phyloP scores from a whole-genome alignment of 2,113 vertebrate species.

The Tiliqua scincoides region DNA sequence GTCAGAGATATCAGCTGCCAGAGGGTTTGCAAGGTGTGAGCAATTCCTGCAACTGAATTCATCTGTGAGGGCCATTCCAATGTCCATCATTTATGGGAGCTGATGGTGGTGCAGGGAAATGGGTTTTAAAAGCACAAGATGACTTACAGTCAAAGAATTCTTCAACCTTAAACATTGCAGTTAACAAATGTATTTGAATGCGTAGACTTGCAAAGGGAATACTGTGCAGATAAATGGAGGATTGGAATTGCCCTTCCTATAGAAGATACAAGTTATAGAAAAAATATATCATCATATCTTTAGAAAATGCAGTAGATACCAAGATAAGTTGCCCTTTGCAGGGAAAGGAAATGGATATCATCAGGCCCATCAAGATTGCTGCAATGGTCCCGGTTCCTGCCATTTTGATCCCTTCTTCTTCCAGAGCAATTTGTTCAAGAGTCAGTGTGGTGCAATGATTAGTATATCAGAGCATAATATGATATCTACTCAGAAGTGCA shows the following conservation, averaged over 20 bases:
- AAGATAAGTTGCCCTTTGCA: not conserved
- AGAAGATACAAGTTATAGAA: not conserved
- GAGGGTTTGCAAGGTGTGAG: conserved; percentile 26
- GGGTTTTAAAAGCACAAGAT: conserved; percentile 39
- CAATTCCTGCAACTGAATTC: conserved; percentile 39
- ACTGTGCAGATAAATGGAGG: not conserved
- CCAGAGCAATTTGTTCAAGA: not conserved
- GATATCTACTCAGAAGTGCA: too few species aligned
- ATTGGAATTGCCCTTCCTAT: conserved; percentile 22
- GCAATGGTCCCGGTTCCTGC: not conserved
- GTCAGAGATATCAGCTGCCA: conserved; percentile 42
- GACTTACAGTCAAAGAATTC: conserved; percentile 47
- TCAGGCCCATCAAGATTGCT: not conserved
- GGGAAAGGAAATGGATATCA: not conserved
- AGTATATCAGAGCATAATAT: too few species aligned
- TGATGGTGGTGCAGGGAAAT: conserved; percentile 26
- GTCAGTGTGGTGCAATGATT: not conserved
- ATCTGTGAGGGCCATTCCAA: conserved; percentile 30
- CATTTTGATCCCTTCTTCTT: not conserved
- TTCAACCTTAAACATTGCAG: conserved; percentile 23
- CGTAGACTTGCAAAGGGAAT: not conserved
- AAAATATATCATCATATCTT: not conserved
- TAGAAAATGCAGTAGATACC: not conserved
- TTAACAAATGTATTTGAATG: conserved; percentile 12
- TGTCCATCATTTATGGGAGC: conserved; percentile 25